Percentiles rank a stretch among this genome's conserved stretches.
phyloP scores from a whole-genome alignment of 2,888 invertebrate genomes.

The Sylvicola cinctus region DNA sequence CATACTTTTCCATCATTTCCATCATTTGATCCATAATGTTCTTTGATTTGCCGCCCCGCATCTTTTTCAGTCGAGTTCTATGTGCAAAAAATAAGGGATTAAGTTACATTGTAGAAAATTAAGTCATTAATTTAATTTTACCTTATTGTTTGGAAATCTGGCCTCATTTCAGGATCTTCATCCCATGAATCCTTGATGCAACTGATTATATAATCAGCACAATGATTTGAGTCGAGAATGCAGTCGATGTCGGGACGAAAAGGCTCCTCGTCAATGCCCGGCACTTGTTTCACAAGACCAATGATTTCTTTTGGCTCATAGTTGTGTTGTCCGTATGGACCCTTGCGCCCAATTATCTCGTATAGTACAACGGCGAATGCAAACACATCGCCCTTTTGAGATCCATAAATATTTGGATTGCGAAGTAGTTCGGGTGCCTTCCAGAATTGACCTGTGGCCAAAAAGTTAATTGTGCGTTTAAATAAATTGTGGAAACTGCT shows the following conservation, averaged over 20 bases:
- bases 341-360: constrained; percentile 78
- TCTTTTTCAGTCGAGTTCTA: constrained; percentile 53
- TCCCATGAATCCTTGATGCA: constrained; percentile 82
- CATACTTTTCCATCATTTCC: constrained; percentile 95
- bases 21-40: constrained; percentile 97
- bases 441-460: constrained; percentile 64
- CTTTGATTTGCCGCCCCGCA: constrained; percentile 68
- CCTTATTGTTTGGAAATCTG: constrained; percentile 67
- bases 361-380: constrained; percentile 91
- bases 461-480: neutral
- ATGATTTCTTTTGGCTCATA: constrained; percentile 83
- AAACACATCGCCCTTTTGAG: constrained; percentile 85
- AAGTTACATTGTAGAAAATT: neutral
- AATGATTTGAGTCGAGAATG: constrained; percentile 47
- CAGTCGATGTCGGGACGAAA: constrained; percentile 61
- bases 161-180: constrained; percentile 61
- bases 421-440: constrained; percentile 84
- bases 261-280: constrained; percentile 42
- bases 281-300: constrained; percentile 53
- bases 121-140: constrained; percentile 7
- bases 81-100: neutral
- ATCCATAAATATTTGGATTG: constrained; percentile 50
- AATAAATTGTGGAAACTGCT: neutral
- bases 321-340: constrained; percentile 65
- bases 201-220: constrained; percentile 59